phyloP scores from a whole-genome alignment of 2,888 invertebrate genomes.

The Cantharis nigra region DNA sequence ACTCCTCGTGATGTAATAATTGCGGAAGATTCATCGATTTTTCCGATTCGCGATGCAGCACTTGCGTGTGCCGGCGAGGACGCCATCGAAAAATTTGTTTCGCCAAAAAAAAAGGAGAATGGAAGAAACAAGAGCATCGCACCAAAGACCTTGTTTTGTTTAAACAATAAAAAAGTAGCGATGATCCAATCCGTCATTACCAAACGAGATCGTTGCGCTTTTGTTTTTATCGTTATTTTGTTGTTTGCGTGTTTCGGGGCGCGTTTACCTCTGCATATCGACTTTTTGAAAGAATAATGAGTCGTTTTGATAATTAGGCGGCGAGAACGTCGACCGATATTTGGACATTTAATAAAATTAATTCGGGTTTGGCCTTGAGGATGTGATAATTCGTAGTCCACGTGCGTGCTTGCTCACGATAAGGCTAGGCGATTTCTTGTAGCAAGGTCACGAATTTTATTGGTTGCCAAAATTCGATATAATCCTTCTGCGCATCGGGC shows the following conservation, averaged over 20 bases:
- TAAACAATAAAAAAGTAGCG: conserved; percentile 9
- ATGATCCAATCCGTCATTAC: conserved; percentile 12
- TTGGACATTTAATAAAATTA: not conserved
- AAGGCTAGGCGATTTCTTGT: not conserved
- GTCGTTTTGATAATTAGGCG: not conserved
- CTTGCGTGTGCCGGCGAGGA: not conserved
- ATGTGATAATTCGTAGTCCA: conserved; percentile 17
- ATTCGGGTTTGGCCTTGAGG: conserved; percentile 12
- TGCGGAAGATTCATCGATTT: not conserved
- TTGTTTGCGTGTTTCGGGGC: conserved; percentile 1
- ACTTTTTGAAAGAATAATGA: not conserved
- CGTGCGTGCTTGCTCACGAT: conserved; percentile 12
- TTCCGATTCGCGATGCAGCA: not conserved
- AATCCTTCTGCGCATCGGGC: conserved; percentile 45
- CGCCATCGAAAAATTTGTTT: not conserved
- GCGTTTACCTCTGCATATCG: not conserved
- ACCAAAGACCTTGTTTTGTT: conserved; percentile 12
- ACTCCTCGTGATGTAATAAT: not conserved
- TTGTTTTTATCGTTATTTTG: conserved; percentile 7
- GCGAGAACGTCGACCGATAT: not conserved
- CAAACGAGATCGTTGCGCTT: conserved; percentile 10
- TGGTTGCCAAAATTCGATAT: conserved; percentile 30
- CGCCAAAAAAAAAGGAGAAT: not conserved
- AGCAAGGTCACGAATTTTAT: conserved; percentile 33
- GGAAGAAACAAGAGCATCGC: conserved; percentile 11